These are phyloP conservation scores for Camelus dromedarius DNA, from an alignment of 2,113 vertebrate genomes.

Conservation along the genomic window DNA sequence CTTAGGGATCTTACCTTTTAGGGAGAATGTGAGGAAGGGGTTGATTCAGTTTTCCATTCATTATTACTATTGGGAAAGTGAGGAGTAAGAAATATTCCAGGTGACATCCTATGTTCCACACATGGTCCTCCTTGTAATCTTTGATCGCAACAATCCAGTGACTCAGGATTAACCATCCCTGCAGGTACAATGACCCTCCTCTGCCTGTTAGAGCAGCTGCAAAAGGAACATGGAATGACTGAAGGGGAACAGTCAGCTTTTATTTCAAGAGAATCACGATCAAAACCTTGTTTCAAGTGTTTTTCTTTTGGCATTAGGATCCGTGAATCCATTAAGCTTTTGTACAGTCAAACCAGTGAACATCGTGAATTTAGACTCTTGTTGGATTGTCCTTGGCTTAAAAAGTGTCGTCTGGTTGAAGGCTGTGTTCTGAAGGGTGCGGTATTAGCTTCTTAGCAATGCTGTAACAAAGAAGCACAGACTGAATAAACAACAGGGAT, in stretches of 20 bases:
- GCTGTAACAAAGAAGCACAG: not conserved
- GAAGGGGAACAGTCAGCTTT: not conserved
- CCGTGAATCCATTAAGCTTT: not conserved
- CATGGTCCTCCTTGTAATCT: not conserved
- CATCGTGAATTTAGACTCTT: accelerated
- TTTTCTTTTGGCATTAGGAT: not conserved
- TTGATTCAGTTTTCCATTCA: not conserved
- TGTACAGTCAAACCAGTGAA: not conserved
- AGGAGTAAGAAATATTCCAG: not conserved
- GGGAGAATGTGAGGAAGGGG: not conserved
- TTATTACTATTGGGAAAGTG: not conserved
- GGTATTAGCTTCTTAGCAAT: not conserved
- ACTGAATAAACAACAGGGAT: not conserved
- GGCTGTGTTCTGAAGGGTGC: not conserved
- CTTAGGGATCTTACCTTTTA: not conserved
- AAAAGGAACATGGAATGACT: not conserved
- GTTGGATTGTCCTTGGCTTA: not conserved
- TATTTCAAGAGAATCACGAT: not conserved
- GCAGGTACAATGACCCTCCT: not conserved
- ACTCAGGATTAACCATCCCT: not conserved
- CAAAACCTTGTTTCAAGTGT: not conserved
- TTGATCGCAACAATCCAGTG: not conserved
- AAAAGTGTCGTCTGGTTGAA: not conserved
- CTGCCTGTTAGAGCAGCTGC: not conserved
- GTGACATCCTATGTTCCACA: not conserved